Evolutionary conservation across 2,888 invertebrate genomes (phyloP).

Genomic region (Morpho helenor): DNA sequence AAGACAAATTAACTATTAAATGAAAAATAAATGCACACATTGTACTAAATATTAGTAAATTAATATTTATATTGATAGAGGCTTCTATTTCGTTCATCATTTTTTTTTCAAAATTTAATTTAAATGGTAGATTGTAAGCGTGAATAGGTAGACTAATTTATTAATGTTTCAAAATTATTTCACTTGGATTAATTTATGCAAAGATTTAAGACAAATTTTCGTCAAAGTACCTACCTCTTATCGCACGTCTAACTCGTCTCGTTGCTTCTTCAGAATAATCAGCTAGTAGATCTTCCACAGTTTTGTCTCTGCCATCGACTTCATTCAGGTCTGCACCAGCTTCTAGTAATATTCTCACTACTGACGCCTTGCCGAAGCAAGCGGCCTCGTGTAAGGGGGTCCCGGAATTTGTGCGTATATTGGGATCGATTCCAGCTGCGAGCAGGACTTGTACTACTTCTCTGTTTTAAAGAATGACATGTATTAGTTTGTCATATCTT

Average conservation of each 20-base stretch:
- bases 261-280: conserved; percentile 94
- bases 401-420: conserved; percentile 90
- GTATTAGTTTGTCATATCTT: background rate
- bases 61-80: too few species aligned
- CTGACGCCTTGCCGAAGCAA: conserved; percentile 92
- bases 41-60: too few species aligned
- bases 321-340: conserved; percentile 90
- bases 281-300: conserved; percentile 91
- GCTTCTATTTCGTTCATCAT: too few species aligned
- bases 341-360: conserved; percentile 89
- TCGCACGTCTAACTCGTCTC: conserved; percentile 90
- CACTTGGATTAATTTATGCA: background rate
- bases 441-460: conserved; percentile 90
- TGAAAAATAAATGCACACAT: too few species aligned
- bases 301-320: conserved; percentile 88
- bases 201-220: background rate
- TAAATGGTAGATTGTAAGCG: too few species aligned
- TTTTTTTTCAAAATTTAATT: too few species aligned
- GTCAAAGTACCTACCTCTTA: conserved; percentile 82
- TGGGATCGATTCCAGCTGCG: conserved; percentile 92
- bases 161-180: too few species aligned
- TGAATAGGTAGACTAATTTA: too few species aligned
- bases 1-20: too few species aligned
- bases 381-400: conserved; percentile 97
- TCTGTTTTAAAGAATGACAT: conserved; percentile 55